Evolutionary conservation across 2,797 vertebrate genomes (phyloP), one percentile per base, ranked within the genome.

Genomic region (Lacerta agilis): DNA sequence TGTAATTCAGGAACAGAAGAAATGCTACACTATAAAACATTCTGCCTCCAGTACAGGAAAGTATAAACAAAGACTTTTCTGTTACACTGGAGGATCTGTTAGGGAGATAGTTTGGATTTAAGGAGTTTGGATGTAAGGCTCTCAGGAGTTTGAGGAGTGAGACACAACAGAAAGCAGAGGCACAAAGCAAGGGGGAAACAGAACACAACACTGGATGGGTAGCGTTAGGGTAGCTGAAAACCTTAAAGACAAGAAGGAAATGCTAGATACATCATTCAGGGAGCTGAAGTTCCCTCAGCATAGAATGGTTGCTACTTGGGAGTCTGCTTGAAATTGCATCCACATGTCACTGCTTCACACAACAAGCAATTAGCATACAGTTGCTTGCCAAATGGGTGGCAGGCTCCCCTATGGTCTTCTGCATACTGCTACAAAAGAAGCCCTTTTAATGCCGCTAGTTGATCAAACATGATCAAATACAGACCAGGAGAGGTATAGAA

Each of bases 1-100:
- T 86, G 5, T 10, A 3, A 80, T 2, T 27, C 17, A 41, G 17
- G 45, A 4, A 64, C 38, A 78, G 45, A 77, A n/a, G 4, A 66
- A 20, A 81, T 25, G 81, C 76, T 88, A 58, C n/a, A 86, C 29
- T 6, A 89, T 85, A 76, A 66, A 90, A 82, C 9, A 11, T 27
- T 79, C 72, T 36, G 11, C 38, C 66, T 55, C 33, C 29, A 18
- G 10, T 11, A 29, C 23, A 72, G 18, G 43, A 23, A 55, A 18
- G 17, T 55, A 55, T 27, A 86, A 78, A 55, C 33, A 15, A 10
- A 69, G 41, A 38, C 78, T 33, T n/a, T 67, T 38, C 27, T 8
- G 36, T 55, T 79, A 58, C 41, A 55, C 27, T 71, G 23, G 66
- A 66, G 25, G 58, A 38, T 55, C 67, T 79, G 15, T 20, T n/a